phyloP scores from a whole-genome alignment of 2,113 vertebrate species.

The Oceanodroma tethys region DNA sequence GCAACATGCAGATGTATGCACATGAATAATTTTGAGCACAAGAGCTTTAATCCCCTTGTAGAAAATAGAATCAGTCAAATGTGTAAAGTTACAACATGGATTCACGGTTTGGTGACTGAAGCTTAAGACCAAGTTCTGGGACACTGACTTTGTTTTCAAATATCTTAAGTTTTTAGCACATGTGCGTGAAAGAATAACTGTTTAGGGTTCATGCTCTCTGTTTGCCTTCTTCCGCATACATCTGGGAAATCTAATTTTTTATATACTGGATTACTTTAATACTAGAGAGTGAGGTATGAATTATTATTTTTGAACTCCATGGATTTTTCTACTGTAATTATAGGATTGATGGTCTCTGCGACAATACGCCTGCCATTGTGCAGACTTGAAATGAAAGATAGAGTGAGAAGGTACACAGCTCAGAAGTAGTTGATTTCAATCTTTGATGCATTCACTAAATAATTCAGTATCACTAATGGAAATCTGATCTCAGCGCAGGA shows the following conservation, averaged over 20 bases:
- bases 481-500: conserved; percentile 37
- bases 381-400: neutral
- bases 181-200: neutral
- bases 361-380: neutral
- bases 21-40: conserved; percentile 34
- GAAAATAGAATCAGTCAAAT: conserved; percentile 47
- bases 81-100: conserved; percentile 6
- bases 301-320: neutral
- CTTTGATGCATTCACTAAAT: conserved; percentile 70
- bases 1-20: conserved; percentile 26
- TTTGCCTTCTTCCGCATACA: neutral
- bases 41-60: neutral
- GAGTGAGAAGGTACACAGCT: neutral
- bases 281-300: neutral
- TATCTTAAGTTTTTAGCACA: neutral
- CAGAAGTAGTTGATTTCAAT: conserved; percentile 22
- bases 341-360: neutral
- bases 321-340: neutral
- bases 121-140: neutral
- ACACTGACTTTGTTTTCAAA: neutral
- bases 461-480: conserved; percentile 78
- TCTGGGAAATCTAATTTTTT: neutral
- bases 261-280: neutral
- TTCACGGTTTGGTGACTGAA: neutral
- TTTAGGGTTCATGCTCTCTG: neutral